Base-by-base conservation (phyloP, 1,140 invertebrate species). In the Nasonia vitripennis region DNA sequence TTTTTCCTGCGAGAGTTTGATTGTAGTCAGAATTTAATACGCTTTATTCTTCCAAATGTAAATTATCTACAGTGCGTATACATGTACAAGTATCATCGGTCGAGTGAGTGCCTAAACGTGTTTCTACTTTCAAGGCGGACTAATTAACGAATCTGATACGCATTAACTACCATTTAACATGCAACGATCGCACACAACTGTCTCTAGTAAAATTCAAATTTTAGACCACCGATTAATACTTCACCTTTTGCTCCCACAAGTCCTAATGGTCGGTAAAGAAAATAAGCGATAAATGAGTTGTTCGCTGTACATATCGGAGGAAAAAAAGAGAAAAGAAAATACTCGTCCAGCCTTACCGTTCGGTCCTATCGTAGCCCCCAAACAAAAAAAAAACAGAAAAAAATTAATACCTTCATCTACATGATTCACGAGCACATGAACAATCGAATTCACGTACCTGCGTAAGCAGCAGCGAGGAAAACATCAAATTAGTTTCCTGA, bases 401-500 rank as follows among this genome's bases (percentile, higher is more conserved):
- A 71, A 71, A 31, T 31, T 71, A 23, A 10, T 71, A 12, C 10
- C 2, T 71, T 71, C 68, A n/a, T 31, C 10, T 0, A 71, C 1
- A 27, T 27, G 1, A 7, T 68, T 68, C 23, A 31, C 11, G 27
- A 27, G 14, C 14, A 31, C 23, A 27, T 12, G 27, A 0, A 71
- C 34, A 14, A 78, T 34, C 45, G 23, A 27, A 85, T 71, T 10
- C 5, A 34, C 14, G 0, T 73, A 87, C 87, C 77, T 87, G 87
- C 20, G 87, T 87, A 27, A 87, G 83, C 37, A 98, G 92, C 68
- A 97, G 96, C 81, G 96, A 98, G 67, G 94, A 93, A 84, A 99
- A 96, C 27, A 99, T 90, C 77, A 96, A 93, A 85, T 96, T 94
- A 0, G 97, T 98, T 92, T 99, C 98, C 83, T 96, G 95, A 92